Conservation (phyloP, 2,888 invertebrate genomes). For the Leucoma salicis region DNA sequence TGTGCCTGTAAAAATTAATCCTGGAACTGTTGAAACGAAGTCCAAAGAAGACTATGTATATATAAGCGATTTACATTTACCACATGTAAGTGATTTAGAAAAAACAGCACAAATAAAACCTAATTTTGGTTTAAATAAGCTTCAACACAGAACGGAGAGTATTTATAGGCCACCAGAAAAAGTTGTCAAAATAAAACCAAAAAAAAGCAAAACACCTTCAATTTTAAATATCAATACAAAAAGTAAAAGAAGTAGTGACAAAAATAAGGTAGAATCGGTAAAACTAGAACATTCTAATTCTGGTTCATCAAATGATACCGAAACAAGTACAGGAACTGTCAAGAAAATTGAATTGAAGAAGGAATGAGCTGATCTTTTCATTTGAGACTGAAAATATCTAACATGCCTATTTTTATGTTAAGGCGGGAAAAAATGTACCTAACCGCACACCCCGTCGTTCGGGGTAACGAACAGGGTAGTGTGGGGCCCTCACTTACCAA, state of each 20-base stretch:
- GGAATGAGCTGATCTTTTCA: conserved; percentile 21
- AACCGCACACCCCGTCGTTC: too few relatives aligned
- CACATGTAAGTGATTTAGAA: conserved; percentile 57
- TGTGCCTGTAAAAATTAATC: conserved; percentile 69
- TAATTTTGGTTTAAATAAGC: conserved; percentile 67
- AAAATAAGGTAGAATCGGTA: conserved; percentile 45
- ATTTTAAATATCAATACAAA: conserved; percentile 57
- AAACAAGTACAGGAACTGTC: conserved; percentile 76
- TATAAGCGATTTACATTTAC: conserved; percentile 63
- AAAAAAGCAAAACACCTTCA: conserved; percentile 50
- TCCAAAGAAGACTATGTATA: conserved; percentile 65
- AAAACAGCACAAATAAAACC: conserved; percentile 73
- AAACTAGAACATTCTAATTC: conserved; percentile 80
- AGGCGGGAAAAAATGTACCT: too few relatives aligned
- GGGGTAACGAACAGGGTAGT: too few relatives aligned
- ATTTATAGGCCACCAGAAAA: conserved; percentile 70
- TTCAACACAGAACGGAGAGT: conserved; percentile 69
- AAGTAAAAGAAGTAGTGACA: conserved; percentile 43
- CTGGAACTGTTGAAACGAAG: conserved; percentile 47
- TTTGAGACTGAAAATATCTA: conserved; percentile 14
- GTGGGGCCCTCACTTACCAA: too few relatives aligned
- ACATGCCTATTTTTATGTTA: too few relatives aligned
- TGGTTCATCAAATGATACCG: conserved; percentile 82
- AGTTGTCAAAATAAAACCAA: conserved; percentile 65
- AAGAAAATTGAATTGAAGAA: conserved; percentile 60